Evolutionary conservation across 2,797 vertebrate species (phyloP).

Genomic region (Pseudocheirus occidentalis): DNA sequence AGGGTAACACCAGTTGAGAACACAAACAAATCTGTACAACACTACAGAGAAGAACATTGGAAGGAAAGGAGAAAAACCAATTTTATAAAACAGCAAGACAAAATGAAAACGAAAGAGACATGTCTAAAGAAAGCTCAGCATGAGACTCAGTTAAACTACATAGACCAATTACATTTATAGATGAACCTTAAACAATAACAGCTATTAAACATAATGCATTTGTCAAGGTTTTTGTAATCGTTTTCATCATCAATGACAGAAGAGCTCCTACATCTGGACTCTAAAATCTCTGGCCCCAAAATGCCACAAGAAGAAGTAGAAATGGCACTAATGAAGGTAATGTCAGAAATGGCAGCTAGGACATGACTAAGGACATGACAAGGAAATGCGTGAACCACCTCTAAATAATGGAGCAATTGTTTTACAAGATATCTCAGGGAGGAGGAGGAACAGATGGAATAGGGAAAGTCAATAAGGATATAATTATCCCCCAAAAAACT

Average conservation of each 20-base stretch:
- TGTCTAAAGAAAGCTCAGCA: neutral
- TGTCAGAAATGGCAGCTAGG: neutral
- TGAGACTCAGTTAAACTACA: neutral
- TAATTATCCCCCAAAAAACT: neutral
- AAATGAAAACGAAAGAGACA: neutral
- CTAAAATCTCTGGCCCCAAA: neutral
- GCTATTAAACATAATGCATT: neutral
- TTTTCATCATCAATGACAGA: neutral
- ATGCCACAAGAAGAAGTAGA: neutral
- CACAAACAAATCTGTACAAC: neutral
- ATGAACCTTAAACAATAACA: neutral
- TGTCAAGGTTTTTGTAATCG: neutral
- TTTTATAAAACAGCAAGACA: neutral
- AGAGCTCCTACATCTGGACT: neutral
- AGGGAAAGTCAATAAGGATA: neutral
- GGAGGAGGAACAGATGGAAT: neutral
- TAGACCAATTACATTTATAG: neutral
- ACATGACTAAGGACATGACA: neutral
- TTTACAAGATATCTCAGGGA: neutral
- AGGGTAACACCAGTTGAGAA: neutral
- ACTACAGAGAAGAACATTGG: neutral
- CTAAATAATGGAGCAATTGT: neutral
- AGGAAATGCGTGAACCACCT: neutral
- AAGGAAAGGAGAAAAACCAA: neutral
- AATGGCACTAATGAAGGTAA: neutral